A percentile compares a stretch with the other conserved stretches of the same genome.
phyloP scores from a whole-genome alignment of 2,113 vertebrate genomes.

The Urocolius indicus region DNA sequence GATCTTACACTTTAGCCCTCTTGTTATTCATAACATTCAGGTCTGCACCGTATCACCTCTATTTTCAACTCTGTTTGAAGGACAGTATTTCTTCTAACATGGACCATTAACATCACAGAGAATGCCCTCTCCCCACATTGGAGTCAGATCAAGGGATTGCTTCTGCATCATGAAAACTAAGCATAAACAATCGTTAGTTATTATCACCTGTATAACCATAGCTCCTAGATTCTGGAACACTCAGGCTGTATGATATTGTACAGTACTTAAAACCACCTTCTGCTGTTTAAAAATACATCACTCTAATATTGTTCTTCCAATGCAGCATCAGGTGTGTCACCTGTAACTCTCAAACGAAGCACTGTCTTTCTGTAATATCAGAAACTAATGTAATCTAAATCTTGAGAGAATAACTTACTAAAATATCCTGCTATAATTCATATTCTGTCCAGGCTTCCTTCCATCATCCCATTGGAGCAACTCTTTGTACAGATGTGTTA shows the following conservation, averaged over 20 bases:
- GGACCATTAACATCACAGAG: fast-evolving
- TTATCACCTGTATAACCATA: not conserved
- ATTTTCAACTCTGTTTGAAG: not conserved
- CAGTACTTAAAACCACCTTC: not conserved
- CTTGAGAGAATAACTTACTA: not conserved
- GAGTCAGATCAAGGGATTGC: not conserved
- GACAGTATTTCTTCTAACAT: not conserved
- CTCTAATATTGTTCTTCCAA: not conserved
- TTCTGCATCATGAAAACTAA: not conserved
- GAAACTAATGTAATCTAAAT: fast-evolving
- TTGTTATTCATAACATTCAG: not conserved
- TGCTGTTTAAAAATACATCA: not conserved
- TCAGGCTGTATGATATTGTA: not conserved
- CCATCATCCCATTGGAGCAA: not conserved
- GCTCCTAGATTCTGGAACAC: not conserved
- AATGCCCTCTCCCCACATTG: not conserved
- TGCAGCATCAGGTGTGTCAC: not conserved
- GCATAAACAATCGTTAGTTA: fast-evolving
- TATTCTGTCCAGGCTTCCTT: not conserved
- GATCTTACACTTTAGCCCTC: not conserved
- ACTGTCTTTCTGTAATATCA: fast-evolving
- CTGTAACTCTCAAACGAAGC: not conserved
- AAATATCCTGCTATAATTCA: not conserved
- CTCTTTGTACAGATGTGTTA: not conserved
- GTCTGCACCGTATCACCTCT: not conserved